These are phyloP conservation scores for Siphlonurus alternatus DNA, from an alignment of 2,888 invertebrate genomes.

Conservation along the genomic window DNA sequence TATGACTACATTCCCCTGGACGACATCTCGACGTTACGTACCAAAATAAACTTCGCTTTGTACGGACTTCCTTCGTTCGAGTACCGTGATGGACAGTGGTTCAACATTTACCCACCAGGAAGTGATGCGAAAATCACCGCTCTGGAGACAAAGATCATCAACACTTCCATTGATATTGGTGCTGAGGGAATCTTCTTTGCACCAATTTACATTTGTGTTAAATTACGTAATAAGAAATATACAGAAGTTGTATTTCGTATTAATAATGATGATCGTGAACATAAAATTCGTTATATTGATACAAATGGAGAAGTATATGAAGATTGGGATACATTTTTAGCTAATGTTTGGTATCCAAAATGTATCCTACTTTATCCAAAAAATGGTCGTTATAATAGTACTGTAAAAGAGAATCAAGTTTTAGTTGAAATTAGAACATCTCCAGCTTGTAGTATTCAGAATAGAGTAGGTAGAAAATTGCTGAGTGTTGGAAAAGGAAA, in stretches of 20 bases:
- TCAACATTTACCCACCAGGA: background rate
- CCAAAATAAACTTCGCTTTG: background rate
- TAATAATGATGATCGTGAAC: background rate
- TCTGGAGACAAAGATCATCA: background rate
- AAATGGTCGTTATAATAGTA: background rate
- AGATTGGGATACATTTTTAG: background rate
- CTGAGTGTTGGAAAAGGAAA: background rate
- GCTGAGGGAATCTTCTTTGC: background rate
- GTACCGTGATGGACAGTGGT: background rate
- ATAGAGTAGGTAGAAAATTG: background rate
- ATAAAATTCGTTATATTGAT: background rate
- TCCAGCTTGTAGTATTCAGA: background rate
- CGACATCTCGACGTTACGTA: background rate
- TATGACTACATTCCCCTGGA: background rate
- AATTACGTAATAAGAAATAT: background rate
- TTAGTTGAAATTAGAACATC: background rate
- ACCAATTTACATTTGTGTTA: background rate
- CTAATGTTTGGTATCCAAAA: background rate
- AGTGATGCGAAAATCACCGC: background rate
- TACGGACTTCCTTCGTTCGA: background rate
- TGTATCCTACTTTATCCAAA: background rate
- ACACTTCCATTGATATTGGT: background rate
- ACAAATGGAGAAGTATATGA: background rate
- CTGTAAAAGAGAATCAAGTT: background rate
- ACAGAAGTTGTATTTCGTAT: background rate